Evolutionary conservation across 2,888 invertebrate genomes (phyloP).

Genomic region (Nomada ruficornis): DNA sequence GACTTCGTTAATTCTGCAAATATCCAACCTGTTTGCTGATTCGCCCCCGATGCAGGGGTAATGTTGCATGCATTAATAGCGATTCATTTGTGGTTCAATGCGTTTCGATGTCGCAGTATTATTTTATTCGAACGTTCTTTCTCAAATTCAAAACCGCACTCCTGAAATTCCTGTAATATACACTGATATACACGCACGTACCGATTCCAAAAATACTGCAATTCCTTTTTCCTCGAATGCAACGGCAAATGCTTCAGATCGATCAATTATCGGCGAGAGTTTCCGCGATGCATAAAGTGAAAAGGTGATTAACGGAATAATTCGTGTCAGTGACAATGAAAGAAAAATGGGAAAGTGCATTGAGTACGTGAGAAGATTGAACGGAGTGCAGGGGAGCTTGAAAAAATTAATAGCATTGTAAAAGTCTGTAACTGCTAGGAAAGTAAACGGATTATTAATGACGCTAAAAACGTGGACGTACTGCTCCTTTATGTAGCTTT

Average conservation of each 20-base stretch:
- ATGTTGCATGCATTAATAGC: too few relatives aligned
- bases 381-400: constrained; percentile 16
- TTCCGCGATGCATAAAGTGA: background rate
- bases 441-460: constrained; percentile 41
- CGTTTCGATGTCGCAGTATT: too few relatives aligned
- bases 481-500: constrained; percentile 30
- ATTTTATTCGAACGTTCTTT: background rate
- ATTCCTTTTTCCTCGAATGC: too few relatives aligned
- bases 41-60: too few relatives aligned
- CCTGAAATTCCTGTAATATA: too few relatives aligned
- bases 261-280: constrained; percentile 3
- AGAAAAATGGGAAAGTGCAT: background rate
- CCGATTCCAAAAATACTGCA: too few relatives aligned
- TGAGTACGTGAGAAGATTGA: constrained; percentile 34
- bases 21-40: too few relatives aligned
- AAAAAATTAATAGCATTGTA: constrained; percentile 61
- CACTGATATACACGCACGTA: too few relatives aligned
- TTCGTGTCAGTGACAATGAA: background rate
- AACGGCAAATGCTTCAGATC: too few relatives aligned
- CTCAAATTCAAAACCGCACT: too few relatives aligned
- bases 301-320: constrained; percentile 11
- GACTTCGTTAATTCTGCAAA: background rate
- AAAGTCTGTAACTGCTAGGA: constrained; percentile 35
- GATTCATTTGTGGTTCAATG: too few relatives aligned
- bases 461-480: constrained; percentile 22